A percentile compares a stretch with the other conserved stretches of the same genome.
Evolutionary conservation across 2,888 invertebrate genomes (phyloP).

Genomic region (Syritta pipiens): DNA sequence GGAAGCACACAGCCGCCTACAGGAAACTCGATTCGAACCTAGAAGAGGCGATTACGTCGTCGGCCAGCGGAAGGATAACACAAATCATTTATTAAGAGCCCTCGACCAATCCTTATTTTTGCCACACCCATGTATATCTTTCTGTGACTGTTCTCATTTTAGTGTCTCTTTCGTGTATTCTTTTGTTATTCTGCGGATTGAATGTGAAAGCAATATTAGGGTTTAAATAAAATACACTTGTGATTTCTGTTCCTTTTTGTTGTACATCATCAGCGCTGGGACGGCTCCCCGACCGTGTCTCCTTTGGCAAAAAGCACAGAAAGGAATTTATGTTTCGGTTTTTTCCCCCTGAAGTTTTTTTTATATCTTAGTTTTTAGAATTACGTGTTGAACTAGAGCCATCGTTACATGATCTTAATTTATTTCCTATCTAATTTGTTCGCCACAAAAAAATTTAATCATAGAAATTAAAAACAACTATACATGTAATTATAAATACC

Average conservation of each 20-base stretch:
- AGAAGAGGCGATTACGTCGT: constrained; percentile 84
- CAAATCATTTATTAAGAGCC: constrained; percentile 72
- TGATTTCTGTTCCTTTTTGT: constrained; percentile 36
- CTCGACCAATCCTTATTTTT: constrained; percentile 1
- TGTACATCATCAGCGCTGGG: constrained; percentile 6
- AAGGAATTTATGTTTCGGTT: constrained; percentile 2
- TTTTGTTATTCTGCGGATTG: constrained; percentile 43
- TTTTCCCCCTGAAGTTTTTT: neutral
- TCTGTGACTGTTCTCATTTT: constrained; percentile 32
- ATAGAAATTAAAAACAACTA: constrained; percentile 36
- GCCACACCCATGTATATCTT: constrained; percentile 12
- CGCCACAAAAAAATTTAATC: constrained; percentile 45
- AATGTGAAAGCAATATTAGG: constrained; percentile 66
- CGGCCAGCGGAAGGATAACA: constrained; percentile 67
- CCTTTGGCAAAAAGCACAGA: constrained; percentile 19
- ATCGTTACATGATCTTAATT: constrained; percentile 58
- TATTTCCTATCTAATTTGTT: constrained; percentile 49
- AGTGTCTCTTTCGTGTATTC: constrained; percentile 13
- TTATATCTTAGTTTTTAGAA: constrained; percentile 19
- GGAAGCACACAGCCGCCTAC: constrained; percentile 84
- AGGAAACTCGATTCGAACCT: constrained; percentile 84
- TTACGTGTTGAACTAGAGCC: constrained; percentile 44
- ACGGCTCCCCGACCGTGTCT: neutral
- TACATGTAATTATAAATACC: constrained; percentile 60
- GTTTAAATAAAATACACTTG: constrained; percentile 53